Evolutionary conservation across 30 jellyfish, hydroid and myxozoan species (phyloP).

Genomic region (Clytia hemisphaerica): DNA sequence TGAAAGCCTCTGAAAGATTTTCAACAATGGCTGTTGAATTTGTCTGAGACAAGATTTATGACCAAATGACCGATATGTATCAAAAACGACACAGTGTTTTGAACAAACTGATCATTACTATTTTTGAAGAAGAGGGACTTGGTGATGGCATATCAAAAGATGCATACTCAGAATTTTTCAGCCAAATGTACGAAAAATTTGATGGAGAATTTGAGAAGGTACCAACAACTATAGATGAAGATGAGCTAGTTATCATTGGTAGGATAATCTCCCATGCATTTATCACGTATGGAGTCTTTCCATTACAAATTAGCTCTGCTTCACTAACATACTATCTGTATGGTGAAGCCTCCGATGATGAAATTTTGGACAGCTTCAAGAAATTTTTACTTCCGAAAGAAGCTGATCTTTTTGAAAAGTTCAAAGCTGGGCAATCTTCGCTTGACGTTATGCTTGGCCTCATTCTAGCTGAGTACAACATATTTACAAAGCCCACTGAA

Average conservation of each 20-base stretch:
- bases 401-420: not conserved
- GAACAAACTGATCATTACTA: too few relatives aligned
- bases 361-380: not conserved
- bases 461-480: not conserved
- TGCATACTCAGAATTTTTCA: conserved; percentile 7
- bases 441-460: not conserved
- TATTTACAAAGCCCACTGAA: not conserved
- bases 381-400: not conserved
- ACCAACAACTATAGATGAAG: conserved; percentile 13
- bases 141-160: conserved; percentile 14
- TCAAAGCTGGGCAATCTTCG: conserved; percentile 1
- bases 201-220: not conserved
- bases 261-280: conserved; percentile 3
- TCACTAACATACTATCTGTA: not conserved
- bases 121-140: conserved; percentile 6
- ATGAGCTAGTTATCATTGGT: conserved; percentile 5
- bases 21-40: too few relatives aligned
- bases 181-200: not conserved
- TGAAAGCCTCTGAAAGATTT: too few relatives aligned
- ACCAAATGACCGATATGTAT: too few relatives aligned
- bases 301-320: not conserved
- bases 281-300: not conserved
- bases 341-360: conserved; percentile 5
- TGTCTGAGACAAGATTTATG: too few relatives aligned
- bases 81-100: too few relatives aligned